Conservation (phyloP, 2,888 invertebrate genomes). For the Melinaea menophilus region DNA sequence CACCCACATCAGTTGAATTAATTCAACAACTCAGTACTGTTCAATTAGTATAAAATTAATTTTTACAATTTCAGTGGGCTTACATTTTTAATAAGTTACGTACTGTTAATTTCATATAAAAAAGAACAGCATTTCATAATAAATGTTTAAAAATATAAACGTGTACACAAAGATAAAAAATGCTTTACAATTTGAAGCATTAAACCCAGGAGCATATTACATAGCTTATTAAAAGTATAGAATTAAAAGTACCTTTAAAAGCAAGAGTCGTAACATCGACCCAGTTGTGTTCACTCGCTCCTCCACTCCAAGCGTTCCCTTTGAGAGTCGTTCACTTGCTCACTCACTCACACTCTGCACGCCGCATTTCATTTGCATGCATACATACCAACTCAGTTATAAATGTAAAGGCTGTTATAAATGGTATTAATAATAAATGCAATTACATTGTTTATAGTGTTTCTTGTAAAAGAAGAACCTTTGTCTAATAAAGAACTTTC, state of each 20-base stretch:
- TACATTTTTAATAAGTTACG: too few relatives aligned
- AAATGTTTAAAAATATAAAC: too few relatives aligned
- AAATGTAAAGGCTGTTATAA: background rate
- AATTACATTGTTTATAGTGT: background rate
- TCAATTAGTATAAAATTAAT: too few relatives aligned
- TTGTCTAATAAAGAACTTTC: too few relatives aligned
- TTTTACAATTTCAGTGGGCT: too few relatives aligned
- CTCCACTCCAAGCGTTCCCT: background rate
- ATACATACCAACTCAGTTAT: background rate
- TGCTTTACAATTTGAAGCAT: too few relatives aligned
- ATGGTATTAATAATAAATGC: background rate
- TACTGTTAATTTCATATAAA: too few relatives aligned
- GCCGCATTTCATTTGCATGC: background rate
- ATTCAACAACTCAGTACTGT: too few relatives aligned
- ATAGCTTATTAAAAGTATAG: background rate
- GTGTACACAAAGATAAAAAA: too few relatives aligned
- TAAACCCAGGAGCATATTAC: background rate
- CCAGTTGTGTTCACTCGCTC: background rate
- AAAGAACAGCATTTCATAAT: too few relatives aligned
- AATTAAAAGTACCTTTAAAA: background rate
- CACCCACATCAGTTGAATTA: too few relatives aligned
- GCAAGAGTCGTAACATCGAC: conserved; percentile 5
- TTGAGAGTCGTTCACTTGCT: background rate
- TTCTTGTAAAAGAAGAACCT: too few relatives aligned
- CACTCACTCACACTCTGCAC: background rate